Evolutionary conservation across 2,888 invertebrate genomes (phyloP).

Genomic region (Drosophila mulleri): DNA sequence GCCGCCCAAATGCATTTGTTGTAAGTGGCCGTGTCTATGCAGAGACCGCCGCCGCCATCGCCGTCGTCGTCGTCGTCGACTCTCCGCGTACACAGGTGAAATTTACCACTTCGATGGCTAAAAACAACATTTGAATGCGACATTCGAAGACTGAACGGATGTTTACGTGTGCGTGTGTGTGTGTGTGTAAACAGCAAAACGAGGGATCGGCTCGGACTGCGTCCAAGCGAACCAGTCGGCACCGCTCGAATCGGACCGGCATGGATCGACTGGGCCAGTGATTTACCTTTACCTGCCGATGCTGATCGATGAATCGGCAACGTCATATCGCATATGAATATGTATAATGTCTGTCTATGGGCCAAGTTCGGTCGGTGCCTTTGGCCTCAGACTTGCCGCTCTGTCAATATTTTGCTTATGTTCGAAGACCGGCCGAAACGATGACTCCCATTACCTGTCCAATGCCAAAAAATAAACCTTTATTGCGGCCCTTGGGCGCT

Average conservation of each 20-base stretch:
- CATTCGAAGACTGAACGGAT: constrained; percentile 72
- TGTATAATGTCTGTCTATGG: constrained; percentile 22
- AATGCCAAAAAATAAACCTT: constrained; percentile 37
- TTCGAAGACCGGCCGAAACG: constrained; percentile 36
- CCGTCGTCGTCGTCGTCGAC: constrained; percentile 23
- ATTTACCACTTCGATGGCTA: constrained; percentile 78
- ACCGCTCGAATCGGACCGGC: constrained; percentile 18
- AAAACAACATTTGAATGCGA: constrained; percentile 80
- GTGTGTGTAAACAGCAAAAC: constrained; percentile 70
- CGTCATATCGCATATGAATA: constrained; percentile 69
- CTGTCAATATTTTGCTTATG: constrained; percentile 79
- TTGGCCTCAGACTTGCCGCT: constrained; percentile 74
- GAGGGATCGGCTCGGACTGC: constrained; percentile 21
- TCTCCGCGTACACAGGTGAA: constrained; percentile 75
- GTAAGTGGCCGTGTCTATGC: constrained; percentile 77
- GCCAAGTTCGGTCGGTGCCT: constrained; percentile 64
- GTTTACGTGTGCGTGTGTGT: constrained; percentile 53
- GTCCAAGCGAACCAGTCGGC: constrained; percentile 4
- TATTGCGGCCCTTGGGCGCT: constrained; percentile 42
- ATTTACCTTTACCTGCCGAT: constrained; percentile 49
- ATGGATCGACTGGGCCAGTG: constrained; percentile 31
- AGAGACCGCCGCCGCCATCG: constrained; percentile 20
- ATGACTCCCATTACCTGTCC: constrained; percentile 41
- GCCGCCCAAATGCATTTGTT: constrained; percentile 75
- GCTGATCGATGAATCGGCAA: constrained; percentile 67